phyloP scores from a whole-genome alignment of 1,140 invertebrate genomes.

The Microplitis mediator region DNA sequence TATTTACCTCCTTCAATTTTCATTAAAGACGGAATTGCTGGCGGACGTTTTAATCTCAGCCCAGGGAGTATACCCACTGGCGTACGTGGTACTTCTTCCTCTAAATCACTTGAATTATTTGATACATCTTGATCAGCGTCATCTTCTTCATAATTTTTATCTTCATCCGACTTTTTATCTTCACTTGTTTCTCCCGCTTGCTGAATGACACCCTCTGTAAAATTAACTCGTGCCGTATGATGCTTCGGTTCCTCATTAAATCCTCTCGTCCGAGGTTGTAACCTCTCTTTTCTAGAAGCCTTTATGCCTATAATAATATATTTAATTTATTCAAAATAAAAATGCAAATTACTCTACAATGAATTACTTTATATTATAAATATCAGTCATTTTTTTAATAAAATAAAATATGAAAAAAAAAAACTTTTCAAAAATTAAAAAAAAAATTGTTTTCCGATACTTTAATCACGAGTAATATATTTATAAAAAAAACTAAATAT shows the following conservation, averaged over 20 bases:
- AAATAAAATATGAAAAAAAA: too few relatives aligned
- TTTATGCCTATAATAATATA: too few relatives aligned
- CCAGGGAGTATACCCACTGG: constrained; percentile 66
- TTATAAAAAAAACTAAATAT: too few relatives aligned
- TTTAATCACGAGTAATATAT: too few relatives aligned
- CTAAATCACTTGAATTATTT: constrained; percentile 60
- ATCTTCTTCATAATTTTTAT: constrained; percentile 60
- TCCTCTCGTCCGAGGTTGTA: too few relatives aligned
- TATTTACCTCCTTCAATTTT: constrained; percentile 80
- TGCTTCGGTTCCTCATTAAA: constrained; percentile 67
- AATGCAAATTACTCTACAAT: too few relatives aligned
- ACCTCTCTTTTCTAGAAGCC: too few relatives aligned
- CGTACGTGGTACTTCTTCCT: constrained; percentile 43
- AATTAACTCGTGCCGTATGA: constrained; percentile 82
- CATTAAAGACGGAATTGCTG: constrained; percentile 60
- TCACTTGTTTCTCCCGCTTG: constrained; percentile 78
- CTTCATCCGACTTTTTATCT: constrained; percentile 55
- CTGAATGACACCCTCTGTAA: constrained; percentile 90
- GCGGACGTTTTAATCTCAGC: constrained; percentile 65
- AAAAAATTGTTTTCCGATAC: too few relatives aligned
- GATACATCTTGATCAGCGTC: constrained; percentile 32
- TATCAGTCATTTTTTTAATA: too few relatives aligned
- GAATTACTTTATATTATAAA: too few relatives aligned
- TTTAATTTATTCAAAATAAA: too few relatives aligned
- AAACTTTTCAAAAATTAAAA: too few relatives aligned